These are phyloP conservation scores for Trachelus troglodyta DNA, from an alignment of 2,888 invertebrate genomes.

Conservation along the genomic window DNA sequence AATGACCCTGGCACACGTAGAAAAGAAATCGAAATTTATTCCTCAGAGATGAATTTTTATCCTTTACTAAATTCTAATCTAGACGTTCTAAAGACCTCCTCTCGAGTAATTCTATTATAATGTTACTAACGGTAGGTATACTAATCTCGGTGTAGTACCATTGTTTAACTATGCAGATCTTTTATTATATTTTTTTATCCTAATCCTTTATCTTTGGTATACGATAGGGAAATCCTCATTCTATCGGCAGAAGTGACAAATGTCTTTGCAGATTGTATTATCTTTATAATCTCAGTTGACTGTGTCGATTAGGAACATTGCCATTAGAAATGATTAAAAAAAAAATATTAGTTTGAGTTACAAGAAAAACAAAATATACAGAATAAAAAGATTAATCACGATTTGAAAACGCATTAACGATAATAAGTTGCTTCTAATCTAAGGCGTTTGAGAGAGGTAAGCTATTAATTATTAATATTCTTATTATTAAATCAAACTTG, in stretches of 20 bases:
- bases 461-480: too few relatives aligned
- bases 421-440: too few relatives aligned
- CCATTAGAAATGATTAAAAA: conserved; percentile 20
- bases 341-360: neutral
- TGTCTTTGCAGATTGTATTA: conserved; percentile 20
- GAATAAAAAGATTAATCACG: too few relatives aligned
- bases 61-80: conserved; percentile 32
- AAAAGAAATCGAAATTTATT: too few relatives aligned
- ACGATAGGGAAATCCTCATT: conserved; percentile 43
- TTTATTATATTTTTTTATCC: conserved; percentile 27
- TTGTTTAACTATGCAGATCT: conserved; percentile 24
- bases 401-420: too few relatives aligned
- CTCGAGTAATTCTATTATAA: conserved; percentile 36
- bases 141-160: conserved; percentile 13
- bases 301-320: conserved; percentile 46
- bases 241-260: conserved; percentile 41
- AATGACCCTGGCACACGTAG: too few relatives aligned
- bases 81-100: conserved; percentile 30
- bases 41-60: neutral
- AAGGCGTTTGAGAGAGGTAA: too few relatives aligned
- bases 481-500: neutral
- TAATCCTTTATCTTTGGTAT: conserved; percentile 55
- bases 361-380: too few relatives aligned
- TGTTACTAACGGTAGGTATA: conserved; percentile 26
- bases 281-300: conserved; percentile 26